Evolutionary conservation across 2,888 invertebrate genomes (phyloP).

Genomic region (Bellardia bayeri): DNA sequence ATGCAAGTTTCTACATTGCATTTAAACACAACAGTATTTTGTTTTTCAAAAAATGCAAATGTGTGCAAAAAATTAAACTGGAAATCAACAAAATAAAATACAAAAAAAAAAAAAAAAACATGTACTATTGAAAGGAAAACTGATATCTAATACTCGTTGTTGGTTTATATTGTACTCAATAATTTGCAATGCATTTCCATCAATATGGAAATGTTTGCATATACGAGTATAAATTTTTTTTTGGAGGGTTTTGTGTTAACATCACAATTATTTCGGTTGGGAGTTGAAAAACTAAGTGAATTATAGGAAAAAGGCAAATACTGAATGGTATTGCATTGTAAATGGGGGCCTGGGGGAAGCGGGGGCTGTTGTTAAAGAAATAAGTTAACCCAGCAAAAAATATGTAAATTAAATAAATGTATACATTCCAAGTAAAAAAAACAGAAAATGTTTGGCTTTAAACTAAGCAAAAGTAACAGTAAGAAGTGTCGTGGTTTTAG

Average conservation of each 20-base stretch:
- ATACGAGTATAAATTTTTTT: not conserved
- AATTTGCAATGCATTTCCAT: slow-evolving; percentile 53
- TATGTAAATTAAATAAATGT: no score
- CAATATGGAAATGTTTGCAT: slow-evolving; percentile 44
- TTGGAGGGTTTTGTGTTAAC: slow-evolving; percentile 17
- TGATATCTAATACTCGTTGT: slow-evolving; percentile 22
- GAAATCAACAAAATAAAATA: slow-evolving; percentile 15
- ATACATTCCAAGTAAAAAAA: no score
- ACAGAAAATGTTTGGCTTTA: no score
- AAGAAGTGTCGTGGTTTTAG: no score
- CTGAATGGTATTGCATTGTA: not conserved
- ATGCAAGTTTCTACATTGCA: slow-evolving; percentile 25
- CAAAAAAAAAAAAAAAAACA: not conserved
- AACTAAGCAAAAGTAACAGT: no score
- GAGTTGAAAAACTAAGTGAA: not conserved
- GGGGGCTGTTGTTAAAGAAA: no score
- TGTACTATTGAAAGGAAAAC: slow-evolving; percentile 16
- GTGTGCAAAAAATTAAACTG: not conserved
- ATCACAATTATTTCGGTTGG: slow-evolving; percentile 35
- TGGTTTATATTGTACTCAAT: slow-evolving; percentile 24
- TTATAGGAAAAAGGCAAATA: not conserved
- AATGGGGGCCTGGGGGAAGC: not conserved
- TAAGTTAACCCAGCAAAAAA: no score
- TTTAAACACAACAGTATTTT: not conserved
- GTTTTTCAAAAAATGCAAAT: slow-evolving; percentile 31